Conservation (phyloP, 2,113 vertebrate species). For the Montifringilla adamsi region DNA sequence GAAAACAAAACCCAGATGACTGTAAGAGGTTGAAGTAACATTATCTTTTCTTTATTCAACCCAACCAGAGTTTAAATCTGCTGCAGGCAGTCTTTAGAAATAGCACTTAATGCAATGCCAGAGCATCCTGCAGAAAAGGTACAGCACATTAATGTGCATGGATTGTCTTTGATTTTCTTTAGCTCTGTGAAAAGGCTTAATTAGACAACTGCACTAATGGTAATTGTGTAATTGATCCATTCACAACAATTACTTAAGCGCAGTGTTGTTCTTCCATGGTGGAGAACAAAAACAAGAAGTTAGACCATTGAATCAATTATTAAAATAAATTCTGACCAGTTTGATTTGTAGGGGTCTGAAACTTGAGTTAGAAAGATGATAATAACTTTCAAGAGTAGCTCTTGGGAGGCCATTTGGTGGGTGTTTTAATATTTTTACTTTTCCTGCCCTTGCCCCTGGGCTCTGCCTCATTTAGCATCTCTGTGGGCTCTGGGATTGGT, state of each 20-base stretch:
- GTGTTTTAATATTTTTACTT: background rate
- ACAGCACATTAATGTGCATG: background rate
- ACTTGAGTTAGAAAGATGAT: background rate
- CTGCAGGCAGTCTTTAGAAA: constrained; percentile 22
- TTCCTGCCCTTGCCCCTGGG: background rate
- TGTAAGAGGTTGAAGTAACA: background rate
- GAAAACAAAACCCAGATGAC: constrained; percentile 43
- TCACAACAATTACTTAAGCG: background rate
- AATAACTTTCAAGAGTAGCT: background rate
- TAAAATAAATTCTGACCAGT: background rate
- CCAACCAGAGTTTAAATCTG: background rate
- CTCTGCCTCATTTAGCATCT: background rate
- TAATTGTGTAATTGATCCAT: background rate
- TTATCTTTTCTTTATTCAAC: constrained; percentile 21
- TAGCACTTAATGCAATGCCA: background rate
- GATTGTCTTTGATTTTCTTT: background rate
- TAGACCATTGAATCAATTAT: background rate
- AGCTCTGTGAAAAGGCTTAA: background rate
- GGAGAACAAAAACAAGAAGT: background rate
- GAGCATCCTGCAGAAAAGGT: background rate
- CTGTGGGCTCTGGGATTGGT: background rate
- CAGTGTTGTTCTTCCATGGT: background rate
- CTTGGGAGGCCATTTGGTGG: background rate
- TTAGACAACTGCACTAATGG: background rate
- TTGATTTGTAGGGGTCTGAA: background rate